phyloP scores from a whole-genome alignment of 1,140 invertebrate species.

The Drosophila quadrilineata region DNA sequence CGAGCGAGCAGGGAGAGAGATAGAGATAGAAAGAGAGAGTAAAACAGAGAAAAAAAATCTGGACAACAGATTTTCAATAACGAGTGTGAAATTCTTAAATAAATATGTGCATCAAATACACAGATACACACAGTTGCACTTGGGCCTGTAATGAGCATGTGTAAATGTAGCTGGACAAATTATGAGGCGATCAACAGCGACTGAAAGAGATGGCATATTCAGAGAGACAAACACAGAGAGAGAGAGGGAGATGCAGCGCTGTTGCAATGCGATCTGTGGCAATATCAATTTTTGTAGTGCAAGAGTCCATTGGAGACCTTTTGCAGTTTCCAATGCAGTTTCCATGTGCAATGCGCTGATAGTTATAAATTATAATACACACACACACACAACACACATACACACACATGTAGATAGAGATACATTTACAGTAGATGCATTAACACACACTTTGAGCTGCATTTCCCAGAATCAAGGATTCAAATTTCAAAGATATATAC shows the following conservation, averaged over 20 bases:
- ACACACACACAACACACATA: slow-evolving; percentile 16
- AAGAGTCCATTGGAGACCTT: slow-evolving; percentile 51
- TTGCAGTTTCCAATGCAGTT: slow-evolving; percentile 36
- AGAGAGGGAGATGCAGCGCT: neutral
- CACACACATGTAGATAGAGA: no score
- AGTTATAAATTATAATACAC: slow-evolving; percentile 67
- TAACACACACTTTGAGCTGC: slow-evolving; percentile 33
- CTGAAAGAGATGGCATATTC: no score
- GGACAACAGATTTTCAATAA: slow-evolving; percentile 68
- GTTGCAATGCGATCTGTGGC: slow-evolving; percentile 59
- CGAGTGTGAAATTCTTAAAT: slow-evolving; percentile 74
- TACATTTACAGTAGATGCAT: slow-evolving; percentile 3
- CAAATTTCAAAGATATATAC: slow-evolving; percentile 78
- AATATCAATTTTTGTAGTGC: slow-evolving; percentile 52
- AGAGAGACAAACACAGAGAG: slow-evolving; percentile 31
- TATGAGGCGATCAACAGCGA: slow-evolving; percentile 41
- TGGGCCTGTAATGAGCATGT: slow-evolving; percentile 26
- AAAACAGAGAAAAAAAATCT: slow-evolving; percentile 51
- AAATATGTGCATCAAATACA: slow-evolving; percentile 64
- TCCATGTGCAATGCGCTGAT: slow-evolving; percentile 48
- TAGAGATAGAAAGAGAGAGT: slow-evolving; percentile 4
- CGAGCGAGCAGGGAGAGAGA: no score
- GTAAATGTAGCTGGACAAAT: slow-evolving; percentile 53
- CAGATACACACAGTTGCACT: slow-evolving; percentile 13
- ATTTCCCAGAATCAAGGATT: slow-evolving; percentile 75